Base-by-base conservation (phyloP, 2,797 vertebrate genomes). In the Ispidina picta region DNA sequence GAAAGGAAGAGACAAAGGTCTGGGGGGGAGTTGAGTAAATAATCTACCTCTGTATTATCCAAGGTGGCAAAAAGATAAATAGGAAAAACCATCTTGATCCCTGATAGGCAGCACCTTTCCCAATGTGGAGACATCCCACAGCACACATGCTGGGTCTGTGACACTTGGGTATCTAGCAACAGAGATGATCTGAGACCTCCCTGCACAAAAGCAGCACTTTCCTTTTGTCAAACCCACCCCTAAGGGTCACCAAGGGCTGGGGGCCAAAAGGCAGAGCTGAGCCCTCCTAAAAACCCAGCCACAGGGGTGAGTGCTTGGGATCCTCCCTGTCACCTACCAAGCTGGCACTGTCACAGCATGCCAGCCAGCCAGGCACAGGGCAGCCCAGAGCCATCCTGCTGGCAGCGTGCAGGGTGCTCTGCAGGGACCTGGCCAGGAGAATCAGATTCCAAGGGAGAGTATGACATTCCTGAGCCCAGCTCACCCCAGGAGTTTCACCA, bases 111-210 rank as follows among this genome's bases (percentile, higher is more conserved):
- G 28, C 33, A 52, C 22, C 56, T 46, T 73, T 62, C 35, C 37
- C 58, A 71, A 64, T 2, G 1, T 2, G 18, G n/a, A 88, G n/a
- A 56, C 23, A 22, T n/a, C 39, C 58, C 29, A 60, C 31, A 66
- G 29, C 12, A 31, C 1, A 41, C 0, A 1, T 18, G 12, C 22
- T 59, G 49, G 16, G 26, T 12, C 41, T 58, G 12, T 13, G 21
- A 44, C 2, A 3, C 20, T n/a, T 49, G 1, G 0, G 21, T 43
- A 64, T 29, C 37, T 54, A 80, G 46, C 69, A 20, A 37, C 23
- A 54, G 37, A 65, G 21, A 26, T 41, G 41, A 52, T 44, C 65
- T 29, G 22, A 79, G 51, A 68, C 31, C 6, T n/a, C 35, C 7
- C 16, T 3, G 5, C 46, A 48, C 41, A n/a, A 39, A 88, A 55